Base-by-base conservation (phyloP, 1,140 invertebrate genomes). In the Drosophila truncata region DNA sequence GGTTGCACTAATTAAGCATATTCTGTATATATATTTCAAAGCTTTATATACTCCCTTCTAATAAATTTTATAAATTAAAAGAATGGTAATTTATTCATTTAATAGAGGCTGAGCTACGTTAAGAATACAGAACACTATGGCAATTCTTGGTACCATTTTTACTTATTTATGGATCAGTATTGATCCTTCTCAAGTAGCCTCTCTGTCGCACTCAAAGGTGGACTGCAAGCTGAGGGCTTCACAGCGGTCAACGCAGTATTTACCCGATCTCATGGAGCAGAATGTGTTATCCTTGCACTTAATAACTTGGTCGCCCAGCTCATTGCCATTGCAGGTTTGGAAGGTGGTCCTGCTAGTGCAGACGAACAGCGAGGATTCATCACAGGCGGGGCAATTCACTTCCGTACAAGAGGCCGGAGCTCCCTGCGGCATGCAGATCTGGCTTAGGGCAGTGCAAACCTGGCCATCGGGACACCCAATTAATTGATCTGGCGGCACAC, bases 301-400 rank as follows among this genome's bases (percentile, higher is more conserved):
- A 0, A 65, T 67, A 7, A 46, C 23, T 4, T 57, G 31, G 3
- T 13, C 18, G 11, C 44, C 59, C 25, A 71, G 18, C 3, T 25
- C 23, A 0, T 6, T 18, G 10, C 73, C 71, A 27, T 79, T 47
- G 65, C 91, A 92, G 60, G 61, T 49, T 9, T 69, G 75, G 39
- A 84, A 92, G 13, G 85, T 84, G 23, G 73, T 91, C 29, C 78
- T 70, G 41, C 85, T 91, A 9, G 75, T 91, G 47, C 91, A 92
- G 33, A 83, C 67, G 25, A 92, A 91, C 2, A 70, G 4, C 0
- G 44, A 25, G 2, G 0, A 2, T 16, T 60, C 80, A 42, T 76
- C 64, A 39, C 91, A 91, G n/a, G 13, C 3, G 0, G 57, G 49
- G 46, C 90, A 91, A 1, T 58, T 10, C 20, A 65, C 46, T 18